Base-by-base conservation (phyloP, 2,797 vertebrate genomes). In the Halcyon leucocephala region DNA sequence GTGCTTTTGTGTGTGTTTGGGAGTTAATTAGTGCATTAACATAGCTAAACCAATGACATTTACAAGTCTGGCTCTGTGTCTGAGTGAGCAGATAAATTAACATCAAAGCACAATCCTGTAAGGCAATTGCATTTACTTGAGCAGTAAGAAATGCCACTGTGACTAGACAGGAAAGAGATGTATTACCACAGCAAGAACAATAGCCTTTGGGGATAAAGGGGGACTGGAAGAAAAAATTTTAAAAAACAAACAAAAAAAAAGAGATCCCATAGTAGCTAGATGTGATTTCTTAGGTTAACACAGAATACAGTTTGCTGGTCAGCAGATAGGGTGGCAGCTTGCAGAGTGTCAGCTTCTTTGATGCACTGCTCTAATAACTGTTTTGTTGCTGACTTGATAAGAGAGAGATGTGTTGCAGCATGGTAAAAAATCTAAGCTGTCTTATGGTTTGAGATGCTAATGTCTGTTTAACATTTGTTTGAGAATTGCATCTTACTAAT, bases 101-200 rank as follows among this genome's bases (percentile, higher is more conserved):
- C 60, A 71, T 94, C 69, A 83, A 95, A 92, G 86, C 39, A 65
- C 15, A 26, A 1, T 67, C 57, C 22, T 24, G 5, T 42, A 80
- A 70, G 88, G 33, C 31, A 24, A 29, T 76, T 88, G 39, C 44
- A 14, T 94, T 95, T 91, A 66, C 14, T 87, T 92, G 57, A 91
- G 44, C 25, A 65, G 76, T 77, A 82, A 89, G 74, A 90, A 86
- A 54, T 66, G 46, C 55, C 74, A 22, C 69, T 71, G 79, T 92
- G 64, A 88, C 93, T 90, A 82, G 65, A 67, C 62, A 76, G 87
- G 64, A 91, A 95, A 31, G 55, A 91, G 41, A 92, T 80, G 44
- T 51, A 61, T 89, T 69, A 79, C 37, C 29, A 33, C 28, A 73
- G 57, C 71, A n/a, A 94, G 66, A 94, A 74, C 37, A 87, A 69